phyloP scores from a whole-genome alignment of 2,113 vertebrate species.

The Desmodus rotundus region DNA sequence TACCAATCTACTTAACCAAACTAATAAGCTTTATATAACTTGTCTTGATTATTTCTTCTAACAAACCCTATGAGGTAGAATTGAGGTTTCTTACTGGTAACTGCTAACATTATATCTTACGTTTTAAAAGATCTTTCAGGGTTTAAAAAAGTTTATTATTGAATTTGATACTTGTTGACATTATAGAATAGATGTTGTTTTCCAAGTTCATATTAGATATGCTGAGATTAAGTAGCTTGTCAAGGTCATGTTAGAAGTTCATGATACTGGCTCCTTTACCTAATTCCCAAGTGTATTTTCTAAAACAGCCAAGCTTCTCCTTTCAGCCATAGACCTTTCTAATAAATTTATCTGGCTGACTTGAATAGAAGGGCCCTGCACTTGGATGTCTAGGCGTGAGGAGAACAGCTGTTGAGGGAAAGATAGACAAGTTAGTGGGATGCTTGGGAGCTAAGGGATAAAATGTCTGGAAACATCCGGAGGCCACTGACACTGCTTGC shows the following conservation, averaged over 20 bases:
- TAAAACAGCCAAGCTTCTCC: not conserved
- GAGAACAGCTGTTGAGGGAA: not conserved
- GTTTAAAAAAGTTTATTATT: not conserved
- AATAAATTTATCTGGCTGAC: not conserved
- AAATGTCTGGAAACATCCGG: not conserved
- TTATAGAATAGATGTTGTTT: constrained; percentile 19
- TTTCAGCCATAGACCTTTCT: not conserved
- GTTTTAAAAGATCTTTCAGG: not conserved
- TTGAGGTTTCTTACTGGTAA: constrained; percentile 26
- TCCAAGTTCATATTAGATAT: not conserved
- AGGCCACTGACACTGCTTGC: not conserved
- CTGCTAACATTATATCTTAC: not conserved
- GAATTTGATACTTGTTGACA: not conserved
- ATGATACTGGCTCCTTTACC: not conserved
- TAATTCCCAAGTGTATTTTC: not conserved
- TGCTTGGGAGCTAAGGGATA: not conserved
- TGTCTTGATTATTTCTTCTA: constrained; percentile 7
- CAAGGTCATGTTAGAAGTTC: not conserved
- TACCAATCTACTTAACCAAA: not conserved
- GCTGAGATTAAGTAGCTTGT: not conserved
- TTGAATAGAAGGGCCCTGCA: not conserved
- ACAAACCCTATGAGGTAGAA: not conserved
- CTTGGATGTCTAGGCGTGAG: not conserved
- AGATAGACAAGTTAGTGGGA: not conserved
- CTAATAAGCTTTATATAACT: not conserved